Conservation (phyloP, 2,888 invertebrate genomes). For the Trichopria drosophilae region DNA sequence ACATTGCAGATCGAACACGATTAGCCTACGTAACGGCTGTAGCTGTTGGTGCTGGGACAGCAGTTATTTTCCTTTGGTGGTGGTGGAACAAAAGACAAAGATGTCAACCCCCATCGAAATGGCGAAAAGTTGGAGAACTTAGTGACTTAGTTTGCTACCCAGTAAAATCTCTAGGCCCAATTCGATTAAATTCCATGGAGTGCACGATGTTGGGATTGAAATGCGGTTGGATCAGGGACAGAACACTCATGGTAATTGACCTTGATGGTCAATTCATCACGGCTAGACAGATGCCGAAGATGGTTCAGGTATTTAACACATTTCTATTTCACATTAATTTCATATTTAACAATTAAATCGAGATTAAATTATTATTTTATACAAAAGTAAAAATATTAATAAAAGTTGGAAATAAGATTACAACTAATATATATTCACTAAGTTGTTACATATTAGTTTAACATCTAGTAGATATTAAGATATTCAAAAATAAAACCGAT, state of each 20-base stretch:
- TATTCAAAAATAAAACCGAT: too few species aligned
- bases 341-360: neutral
- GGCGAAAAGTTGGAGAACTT: constrained; percentile 65
- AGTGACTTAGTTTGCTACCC: constrained; percentile 64
- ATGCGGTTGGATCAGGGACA: constrained; percentile 64
- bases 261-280: constrained; percentile 64
- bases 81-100: constrained; percentile 40
- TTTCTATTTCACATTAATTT: neutral
- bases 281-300: constrained; percentile 62
- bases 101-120: constrained; percentile 57
- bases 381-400: neutral
- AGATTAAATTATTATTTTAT: neutral
- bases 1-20: constrained; percentile 34
- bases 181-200: constrained; percentile 61
- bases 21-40: constrained; percentile 47
- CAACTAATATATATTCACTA: too few species aligned
- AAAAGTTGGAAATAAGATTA: neutral
- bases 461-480: too few species aligned
- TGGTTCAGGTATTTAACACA: constrained; percentile 61
- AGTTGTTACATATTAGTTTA: too few species aligned
- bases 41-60: constrained; percentile 49
- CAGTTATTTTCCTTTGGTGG: constrained; percentile 48
- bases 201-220: constrained; percentile 63
- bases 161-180: constrained; percentile 65
- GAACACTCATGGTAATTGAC: constrained; percentile 65